phyloP scores from a whole-genome alignment of 2,797 vertebrate genomes.

The Halcyon badia region DNA sequence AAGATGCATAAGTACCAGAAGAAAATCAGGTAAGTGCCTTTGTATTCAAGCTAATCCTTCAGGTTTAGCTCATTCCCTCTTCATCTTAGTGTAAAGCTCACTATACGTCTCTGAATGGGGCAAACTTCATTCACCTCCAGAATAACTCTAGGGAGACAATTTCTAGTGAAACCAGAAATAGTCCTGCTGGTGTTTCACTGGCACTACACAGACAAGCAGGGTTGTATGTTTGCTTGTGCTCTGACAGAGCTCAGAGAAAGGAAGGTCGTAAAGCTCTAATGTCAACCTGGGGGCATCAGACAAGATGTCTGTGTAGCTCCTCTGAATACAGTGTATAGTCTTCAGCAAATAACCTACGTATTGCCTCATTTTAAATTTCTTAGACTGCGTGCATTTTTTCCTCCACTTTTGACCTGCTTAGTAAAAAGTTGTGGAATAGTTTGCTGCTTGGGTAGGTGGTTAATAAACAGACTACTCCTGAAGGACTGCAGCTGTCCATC shows the following conservation, averaged over 20 bases:
- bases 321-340: background rate
- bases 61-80: background rate
- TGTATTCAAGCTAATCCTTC: background rate
- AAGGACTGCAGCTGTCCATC: background rate
- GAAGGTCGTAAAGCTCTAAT: background rate
- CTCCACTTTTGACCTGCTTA: background rate
- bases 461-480: background rate
- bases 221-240: background rate
- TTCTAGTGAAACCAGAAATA: background rate
- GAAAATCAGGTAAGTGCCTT: background rate
- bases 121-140: background rate
- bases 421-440: background rate
- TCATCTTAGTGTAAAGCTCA: background rate
- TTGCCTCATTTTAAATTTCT: background rate
- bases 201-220: background rate
- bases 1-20: background rate
- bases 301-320: background rate
- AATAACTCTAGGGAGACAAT: background rate
- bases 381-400: background rate
- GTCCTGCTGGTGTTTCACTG: background rate
- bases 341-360: background rate
- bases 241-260: background rate
- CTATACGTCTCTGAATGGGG: background rate
- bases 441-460: background rate
- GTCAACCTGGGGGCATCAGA: background rate